Base-by-base conservation (phyloP, 35 echinoderm and acorn worm species). In the Apostichopus californicus region DNA sequence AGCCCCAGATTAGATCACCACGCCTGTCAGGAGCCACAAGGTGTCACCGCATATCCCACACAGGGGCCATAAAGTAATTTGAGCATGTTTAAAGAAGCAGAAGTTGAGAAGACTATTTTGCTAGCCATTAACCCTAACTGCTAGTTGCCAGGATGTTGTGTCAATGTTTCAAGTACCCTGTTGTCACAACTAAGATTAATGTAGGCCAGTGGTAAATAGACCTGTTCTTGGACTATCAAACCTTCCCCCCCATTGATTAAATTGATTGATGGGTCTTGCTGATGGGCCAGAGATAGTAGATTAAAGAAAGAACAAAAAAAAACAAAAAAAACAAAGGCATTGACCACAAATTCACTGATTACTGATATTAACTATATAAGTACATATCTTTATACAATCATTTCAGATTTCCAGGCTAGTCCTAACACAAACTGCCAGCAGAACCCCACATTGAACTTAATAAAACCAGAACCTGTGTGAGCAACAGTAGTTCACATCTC, bases 121-220 rank as follows among this genome's bases (percentile, higher is more conserved):
- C 81, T 58, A 60, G 54, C 81, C 81, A 85, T 85, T 85, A 85
- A 7, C 14, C 3, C 55, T 85, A 85, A 59, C 81, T 85, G 81
- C 57, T 15, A 23, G 81, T 85, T 85, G 81, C 81, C 57, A 85
- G 81, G 81, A 85, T 85, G 56, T 17, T 55, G 15, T 60, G 81
- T 85, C 81, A 59, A 85, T 85, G 81, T 60, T 85, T 85, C 56
- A 85, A 85, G 81, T 85, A 18, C 15, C 81, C 34, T 85, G 81
- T 85, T 58, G 54, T 85, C 54, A 58, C 81, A 85, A 59, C 8
- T 6, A 21, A 85, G 81, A 85, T 85, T n/a, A 60, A 85, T 85
- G 55, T 59, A 59, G 81, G 57, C 54, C 56, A 58, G 81, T 60
- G 57, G 81, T 59, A 85, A 85, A 56, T 59, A 85, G 7, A 58